Evolutionary conservation across 1,140 invertebrate species (phyloP), one percentile per base, ranked within the genome.

Genomic region (Papilio machaon): DNA sequence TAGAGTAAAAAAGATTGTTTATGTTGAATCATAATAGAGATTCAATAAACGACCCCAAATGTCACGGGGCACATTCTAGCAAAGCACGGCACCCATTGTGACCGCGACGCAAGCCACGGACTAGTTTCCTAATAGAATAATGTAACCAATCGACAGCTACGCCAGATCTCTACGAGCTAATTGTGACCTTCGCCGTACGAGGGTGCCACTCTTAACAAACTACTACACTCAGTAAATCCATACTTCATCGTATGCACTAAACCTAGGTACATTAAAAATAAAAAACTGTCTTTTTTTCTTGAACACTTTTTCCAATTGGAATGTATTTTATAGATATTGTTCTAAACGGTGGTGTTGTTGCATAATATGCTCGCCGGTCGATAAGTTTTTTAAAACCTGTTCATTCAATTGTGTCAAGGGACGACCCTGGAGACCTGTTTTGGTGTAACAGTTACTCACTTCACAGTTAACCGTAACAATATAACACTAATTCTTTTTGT

Each of bases 391-490:
- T 52, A 38, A 80, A 80, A 82, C 83, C 78, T 70, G 81, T 82
- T 84, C 73, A 80, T 80, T 73, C 67, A 82, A 83, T 80, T 82
- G 74, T 85, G 84, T 82, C 82, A 85, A 82, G 84, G 80, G 81
- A 80, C 73, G 80, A 81, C 70, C 79, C 49, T 82, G 60, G 74
- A 75, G 80, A 85, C 82, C 67, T 75, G 82, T 82, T 84, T 70
- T 64, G 60, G 52, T 58, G 58, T 73, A 81, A 52, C 80, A 74
- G 70, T 74, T 76, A 76, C 74, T 49, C 43, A 76, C 46, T 76
- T 76, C 3, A 54, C 74, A 76, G 47, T 76, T 52, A 35, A 76
- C 74, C 46, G 74, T 54, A 76, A 52, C 9, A 76, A 76, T 52
- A 54, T 54, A 8, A 5, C 10, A 60, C 7, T 15, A 23, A 70